Conservation (phyloP, 37 sponge, comb jelly and placozoan species). For the Mnemiopsis leidyi region DNA sequence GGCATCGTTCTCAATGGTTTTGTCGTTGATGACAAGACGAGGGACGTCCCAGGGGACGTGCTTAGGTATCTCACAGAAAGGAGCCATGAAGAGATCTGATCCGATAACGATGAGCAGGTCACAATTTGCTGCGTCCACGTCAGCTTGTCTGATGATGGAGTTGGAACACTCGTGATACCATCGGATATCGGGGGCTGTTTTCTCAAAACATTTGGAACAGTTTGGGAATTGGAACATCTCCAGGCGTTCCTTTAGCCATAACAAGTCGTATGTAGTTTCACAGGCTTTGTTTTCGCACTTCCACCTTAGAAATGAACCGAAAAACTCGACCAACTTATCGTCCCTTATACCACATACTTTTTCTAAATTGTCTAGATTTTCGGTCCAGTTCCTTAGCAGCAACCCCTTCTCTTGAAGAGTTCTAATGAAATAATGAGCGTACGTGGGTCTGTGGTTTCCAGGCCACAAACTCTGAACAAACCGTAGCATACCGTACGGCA, state of each 20-base stretch:
- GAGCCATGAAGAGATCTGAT: background rate
- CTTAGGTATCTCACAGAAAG: background rate
- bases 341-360: slow-evolving; percentile 18
- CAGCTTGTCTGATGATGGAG: slow-evolving; percentile 13
- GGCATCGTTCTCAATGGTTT: background rate
- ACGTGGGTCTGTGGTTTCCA: slow-evolving; percentile 24
- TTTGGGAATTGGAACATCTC: slow-evolving; percentile 49
- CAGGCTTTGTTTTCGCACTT: background rate
- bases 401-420: slow-evolving; percentile 60
- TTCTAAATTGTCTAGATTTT: slow-evolving; percentile 30
- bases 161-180: background rate
- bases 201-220: slow-evolving; percentile 35
- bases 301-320: slow-evolving; percentile 12
- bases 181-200: background rate
- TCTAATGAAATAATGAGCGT: slow-evolving; percentile 43
- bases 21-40: slow-evolving; percentile 14
- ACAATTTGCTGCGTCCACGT: slow-evolving; percentile 47
- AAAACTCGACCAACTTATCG: slow-evolving; percentile 31
- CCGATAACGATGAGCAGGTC: slow-evolving; percentile 62
- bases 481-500: slow-evolving; percentile 46
- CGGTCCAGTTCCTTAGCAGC: slow-evolving; percentile 53
- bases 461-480: slow-evolving; percentile 41
- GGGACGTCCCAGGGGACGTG: slow-evolving; percentile 59
- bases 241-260: slow-evolving; percentile 40
- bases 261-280: slow-evolving; percentile 18